A percentile compares a stretch with the other conserved stretches of the same genome.
Evolutionary conservation across 2,888 invertebrate genomes (phyloP).

Genomic region (Phytoseiulus persimilis): DNA sequence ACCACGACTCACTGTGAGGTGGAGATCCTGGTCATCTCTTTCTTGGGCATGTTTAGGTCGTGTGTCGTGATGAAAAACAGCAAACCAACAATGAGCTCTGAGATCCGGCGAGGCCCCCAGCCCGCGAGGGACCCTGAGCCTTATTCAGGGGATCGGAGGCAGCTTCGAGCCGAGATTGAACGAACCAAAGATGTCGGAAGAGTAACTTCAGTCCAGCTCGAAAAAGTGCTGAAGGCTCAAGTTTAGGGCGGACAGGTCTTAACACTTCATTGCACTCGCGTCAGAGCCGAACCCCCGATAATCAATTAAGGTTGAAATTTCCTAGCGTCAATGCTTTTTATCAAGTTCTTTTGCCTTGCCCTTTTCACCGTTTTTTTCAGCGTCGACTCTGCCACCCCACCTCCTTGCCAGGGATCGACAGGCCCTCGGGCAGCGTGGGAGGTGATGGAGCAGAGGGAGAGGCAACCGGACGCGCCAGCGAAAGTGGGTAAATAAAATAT

Average conservation of each 20-base stretch:
- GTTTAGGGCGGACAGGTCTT: neutral
- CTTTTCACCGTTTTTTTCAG: neutral
- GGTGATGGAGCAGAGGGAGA: neutral
- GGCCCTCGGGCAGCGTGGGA: neutral
- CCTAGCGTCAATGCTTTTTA: neutral
- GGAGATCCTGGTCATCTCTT: no score
- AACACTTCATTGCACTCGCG: neutral
- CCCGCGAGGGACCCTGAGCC: no score
- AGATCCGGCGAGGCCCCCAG: no score
- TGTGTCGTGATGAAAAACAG: no score
- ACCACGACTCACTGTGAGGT: no score
- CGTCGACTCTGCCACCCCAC: neutral
- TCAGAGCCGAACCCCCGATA: neutral
- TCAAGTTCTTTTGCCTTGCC: neutral
- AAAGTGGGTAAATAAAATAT: conserved; percentile 5
- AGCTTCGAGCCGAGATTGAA: no score
- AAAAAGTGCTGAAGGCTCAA: neutral
- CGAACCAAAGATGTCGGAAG: no score
- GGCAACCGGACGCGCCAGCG: neutral
- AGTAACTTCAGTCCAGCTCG: no score
- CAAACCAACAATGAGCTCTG: no score
- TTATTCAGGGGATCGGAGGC: no score
- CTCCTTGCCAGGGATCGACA: neutral
- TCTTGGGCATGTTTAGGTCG: no score
- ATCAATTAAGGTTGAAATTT: neutral